These are phyloP conservation scores for Sigmodon hispidus DNA, from an alignment of 2,113 vertebrate genomes.

Conservation along the genomic window DNA sequence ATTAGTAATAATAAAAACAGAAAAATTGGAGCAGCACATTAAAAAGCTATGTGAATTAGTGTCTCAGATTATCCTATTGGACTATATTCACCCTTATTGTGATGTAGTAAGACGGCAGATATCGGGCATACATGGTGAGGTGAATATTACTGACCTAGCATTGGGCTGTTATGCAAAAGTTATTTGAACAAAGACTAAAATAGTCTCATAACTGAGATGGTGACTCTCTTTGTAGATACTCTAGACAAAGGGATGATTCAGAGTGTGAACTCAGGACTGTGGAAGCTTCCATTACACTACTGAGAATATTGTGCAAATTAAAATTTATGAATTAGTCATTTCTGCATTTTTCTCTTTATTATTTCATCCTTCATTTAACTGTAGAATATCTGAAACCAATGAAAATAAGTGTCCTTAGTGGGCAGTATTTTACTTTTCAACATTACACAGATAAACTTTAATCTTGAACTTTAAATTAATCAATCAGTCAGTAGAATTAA, in stretches of 20 bases:
- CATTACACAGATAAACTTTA: slow-evolving; percentile 36
- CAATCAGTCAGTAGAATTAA: background rate
- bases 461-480: slow-evolving; percentile 53
- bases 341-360: background rate
- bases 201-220: background rate
- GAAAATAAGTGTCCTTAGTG: background rate
- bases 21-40: background rate
- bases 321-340: background rate
- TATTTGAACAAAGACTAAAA: background rate
- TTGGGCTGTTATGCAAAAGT: background rate
- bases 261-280: background rate
- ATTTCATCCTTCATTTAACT: background rate
- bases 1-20: background rate
- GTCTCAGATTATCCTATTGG: background rate
- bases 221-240: background rate
- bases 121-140: background rate
- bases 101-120: background rate
- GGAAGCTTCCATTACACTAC: background rate
- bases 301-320: background rate
- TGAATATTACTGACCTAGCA: background rate
- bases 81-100: background rate
- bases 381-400: background rate
- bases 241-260: background rate
- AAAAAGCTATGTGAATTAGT: background rate
- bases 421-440: background rate